A percentile compares a stretch with the other conserved stretches of the same genome.
These are phyloP conservation scores for Acleris emargana DNA, from an alignment of 2,888 invertebrate species.

Conservation along the genomic window DNA sequence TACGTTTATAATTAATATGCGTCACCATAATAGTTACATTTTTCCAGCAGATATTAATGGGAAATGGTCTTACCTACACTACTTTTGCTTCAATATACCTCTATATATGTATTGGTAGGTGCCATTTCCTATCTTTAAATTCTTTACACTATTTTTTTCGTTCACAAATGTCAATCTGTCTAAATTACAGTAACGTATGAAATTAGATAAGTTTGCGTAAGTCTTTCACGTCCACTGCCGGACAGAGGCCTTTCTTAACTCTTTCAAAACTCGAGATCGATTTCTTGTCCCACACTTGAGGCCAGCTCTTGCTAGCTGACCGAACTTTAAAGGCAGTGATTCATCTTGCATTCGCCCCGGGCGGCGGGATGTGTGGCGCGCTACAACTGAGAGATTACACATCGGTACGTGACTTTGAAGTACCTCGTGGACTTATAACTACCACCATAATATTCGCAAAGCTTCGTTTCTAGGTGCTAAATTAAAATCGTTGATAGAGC, in stretches of 20 bases:
- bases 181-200: background rate
- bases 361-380: conserved; percentile 54
- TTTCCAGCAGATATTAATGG: no score
- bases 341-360: conserved; percentile 42
- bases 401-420: conserved; percentile 59
- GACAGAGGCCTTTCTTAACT: no score
- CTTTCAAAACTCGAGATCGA: background rate
- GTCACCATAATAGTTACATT: no score
- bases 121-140: no score
- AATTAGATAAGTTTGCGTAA: background rate
- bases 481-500: conserved; percentile 15
- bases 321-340: conserved; percentile 33
- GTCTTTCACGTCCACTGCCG: no score
- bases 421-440: conserved; percentile 59
- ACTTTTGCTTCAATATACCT: no score
- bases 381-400: conserved; percentile 62
- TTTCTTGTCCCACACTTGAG: conserved; percentile 4
- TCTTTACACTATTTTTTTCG: no score
- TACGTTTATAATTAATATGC: no score
- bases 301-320: conserved; percentile 30
- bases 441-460: conserved; percentile 49
- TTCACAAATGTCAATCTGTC: no score
- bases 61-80: background rate
- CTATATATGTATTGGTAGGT: no score
- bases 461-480: conserved; percentile 40